Conservation (phyloP, 2,797 vertebrate genomes). For the Alosa sapidissima region DNA sequence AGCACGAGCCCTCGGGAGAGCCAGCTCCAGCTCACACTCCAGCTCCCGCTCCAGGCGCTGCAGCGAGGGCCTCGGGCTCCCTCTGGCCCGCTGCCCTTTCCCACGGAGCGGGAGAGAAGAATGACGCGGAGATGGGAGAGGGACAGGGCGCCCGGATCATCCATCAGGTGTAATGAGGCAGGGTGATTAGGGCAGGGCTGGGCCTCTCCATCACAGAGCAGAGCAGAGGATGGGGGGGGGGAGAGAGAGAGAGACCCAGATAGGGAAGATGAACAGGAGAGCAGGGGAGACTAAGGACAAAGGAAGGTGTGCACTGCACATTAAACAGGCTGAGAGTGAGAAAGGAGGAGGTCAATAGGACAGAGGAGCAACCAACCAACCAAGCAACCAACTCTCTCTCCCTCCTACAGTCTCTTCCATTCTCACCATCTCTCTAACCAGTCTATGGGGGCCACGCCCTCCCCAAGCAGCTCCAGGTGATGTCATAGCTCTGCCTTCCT, state of each 20-base stretch:
- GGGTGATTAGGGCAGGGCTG: not conserved
- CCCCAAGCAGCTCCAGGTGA: no score
- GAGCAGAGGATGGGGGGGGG: conserved; percentile 53
- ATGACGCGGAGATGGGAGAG: not conserved
- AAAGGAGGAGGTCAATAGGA: not conserved
- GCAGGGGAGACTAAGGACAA: not conserved
- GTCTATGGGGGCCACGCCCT: no score
- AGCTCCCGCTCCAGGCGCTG: not conserved
- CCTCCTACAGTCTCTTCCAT: not conserved
- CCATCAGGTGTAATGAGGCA: conserved; percentile 8
- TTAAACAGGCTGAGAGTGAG: not conserved
- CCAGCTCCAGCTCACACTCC: not conserved
- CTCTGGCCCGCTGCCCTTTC: conserved; percentile 9
- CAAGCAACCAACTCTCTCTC: no score
- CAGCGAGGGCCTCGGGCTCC: not conserved
- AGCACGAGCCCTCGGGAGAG: not conserved
- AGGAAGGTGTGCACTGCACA: not conserved
- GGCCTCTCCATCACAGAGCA: conserved; percentile 63
- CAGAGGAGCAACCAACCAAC: not conserved
- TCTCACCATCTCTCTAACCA: no score
- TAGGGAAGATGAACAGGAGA: conserved; percentile 54
- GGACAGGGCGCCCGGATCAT: not conserved
- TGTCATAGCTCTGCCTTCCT: not conserved
- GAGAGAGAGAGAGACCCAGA: conserved; percentile 55
- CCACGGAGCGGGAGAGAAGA: not conserved